Evolutionary conservation across 37 sponge, comb jelly and placozoan species (phyloP).

Genomic region (Aphrocallistes beatrix): DNA sequence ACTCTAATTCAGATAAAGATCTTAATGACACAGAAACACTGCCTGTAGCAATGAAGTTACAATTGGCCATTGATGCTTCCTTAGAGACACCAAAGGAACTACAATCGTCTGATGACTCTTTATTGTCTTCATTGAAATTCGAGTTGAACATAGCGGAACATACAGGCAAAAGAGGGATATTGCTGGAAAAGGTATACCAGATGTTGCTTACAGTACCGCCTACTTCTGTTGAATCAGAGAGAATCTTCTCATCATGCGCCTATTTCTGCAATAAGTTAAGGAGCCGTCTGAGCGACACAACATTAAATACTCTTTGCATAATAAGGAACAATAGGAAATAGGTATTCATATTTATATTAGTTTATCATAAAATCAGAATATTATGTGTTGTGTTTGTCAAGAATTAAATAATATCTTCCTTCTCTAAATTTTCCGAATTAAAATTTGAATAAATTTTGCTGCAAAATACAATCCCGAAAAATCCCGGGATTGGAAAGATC

Average conservation of each 20-base stretch:
- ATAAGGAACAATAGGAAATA: conserved; percentile 15
- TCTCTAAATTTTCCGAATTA: conserved; percentile 12
- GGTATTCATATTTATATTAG: neutral
- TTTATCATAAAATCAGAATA: conserved; percentile 3
- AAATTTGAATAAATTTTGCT: neutral
- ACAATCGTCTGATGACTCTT: conserved; percentile 7
- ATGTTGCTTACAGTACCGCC: conserved; percentile 17
- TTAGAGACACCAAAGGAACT: neutral
- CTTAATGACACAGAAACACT: conserved; percentile 5
- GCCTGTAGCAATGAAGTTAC: conserved; percentile 19
- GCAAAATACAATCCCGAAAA: conserved; percentile 14
- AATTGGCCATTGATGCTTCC: conserved; percentile 19
- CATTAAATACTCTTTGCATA: conserved; percentile 17
- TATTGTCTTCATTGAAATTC: conserved; percentile 12
- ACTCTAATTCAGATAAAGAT: neutral
- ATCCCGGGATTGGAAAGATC: neutral
- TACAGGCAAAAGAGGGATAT: conserved; percentile 13
- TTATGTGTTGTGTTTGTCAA: conserved; percentile 18
- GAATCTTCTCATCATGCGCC: conserved; percentile 5
- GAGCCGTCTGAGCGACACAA: conserved; percentile 8
- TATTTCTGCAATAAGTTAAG: neutral
- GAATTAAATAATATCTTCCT: conserved; percentile 10
- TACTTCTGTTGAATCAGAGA: conserved; percentile 17
- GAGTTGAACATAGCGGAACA: neutral
- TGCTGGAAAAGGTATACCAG: neutral